Percentiles rank a stretch among this genome's conserved stretches.
phyloP scores from a whole-genome alignment of 2,888 invertebrate genomes.

The Uloborus plumipes region DNA sequence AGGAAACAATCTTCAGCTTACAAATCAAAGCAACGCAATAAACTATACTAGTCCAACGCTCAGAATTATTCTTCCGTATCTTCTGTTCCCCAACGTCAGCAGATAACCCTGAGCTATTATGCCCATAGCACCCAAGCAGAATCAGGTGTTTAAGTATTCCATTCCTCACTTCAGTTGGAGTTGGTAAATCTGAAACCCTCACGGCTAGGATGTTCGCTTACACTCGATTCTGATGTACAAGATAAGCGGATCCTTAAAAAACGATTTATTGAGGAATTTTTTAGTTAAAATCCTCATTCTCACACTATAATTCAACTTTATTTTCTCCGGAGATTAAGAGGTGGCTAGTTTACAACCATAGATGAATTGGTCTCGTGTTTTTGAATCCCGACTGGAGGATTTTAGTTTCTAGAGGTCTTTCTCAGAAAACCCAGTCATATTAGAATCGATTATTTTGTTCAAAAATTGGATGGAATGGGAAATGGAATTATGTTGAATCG shows the following conservation, averaged over 20 bases:
- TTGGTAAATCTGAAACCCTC: not conserved
- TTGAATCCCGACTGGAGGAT: too few relatives aligned
- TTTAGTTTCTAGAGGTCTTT: too few relatives aligned
- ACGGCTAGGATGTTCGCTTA: constrained; percentile 19
- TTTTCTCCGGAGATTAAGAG: not conserved
- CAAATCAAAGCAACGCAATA: constrained; percentile 45
- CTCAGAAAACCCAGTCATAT: too few relatives aligned
- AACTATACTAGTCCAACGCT: constrained; percentile 28
- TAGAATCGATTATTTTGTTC: too few relatives aligned
- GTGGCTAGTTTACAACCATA: too few relatives aligned
- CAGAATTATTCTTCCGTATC: constrained; percentile 42
- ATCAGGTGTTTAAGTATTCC: constrained; percentile 28
- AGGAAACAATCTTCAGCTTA: constrained; percentile 5
- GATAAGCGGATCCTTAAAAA: constrained; percentile 26
- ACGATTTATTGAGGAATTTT: constrained; percentile 24
- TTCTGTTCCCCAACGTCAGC: constrained; percentile 9
- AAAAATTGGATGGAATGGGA: too few relatives aligned
- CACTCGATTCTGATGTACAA: constrained; percentile 46
- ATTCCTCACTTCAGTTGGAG: constrained; percentile 18
- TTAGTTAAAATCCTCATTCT: constrained; percentile 4
- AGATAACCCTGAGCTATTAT: constrained; percentile 23
- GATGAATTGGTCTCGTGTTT: too few relatives aligned
- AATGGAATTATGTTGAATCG: too few relatives aligned
- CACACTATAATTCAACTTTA: not conserved
- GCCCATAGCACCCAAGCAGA: not conserved